Conservation (phyloP, 2,888 invertebrate genomes). For the Drosophila sordidula region DNA sequence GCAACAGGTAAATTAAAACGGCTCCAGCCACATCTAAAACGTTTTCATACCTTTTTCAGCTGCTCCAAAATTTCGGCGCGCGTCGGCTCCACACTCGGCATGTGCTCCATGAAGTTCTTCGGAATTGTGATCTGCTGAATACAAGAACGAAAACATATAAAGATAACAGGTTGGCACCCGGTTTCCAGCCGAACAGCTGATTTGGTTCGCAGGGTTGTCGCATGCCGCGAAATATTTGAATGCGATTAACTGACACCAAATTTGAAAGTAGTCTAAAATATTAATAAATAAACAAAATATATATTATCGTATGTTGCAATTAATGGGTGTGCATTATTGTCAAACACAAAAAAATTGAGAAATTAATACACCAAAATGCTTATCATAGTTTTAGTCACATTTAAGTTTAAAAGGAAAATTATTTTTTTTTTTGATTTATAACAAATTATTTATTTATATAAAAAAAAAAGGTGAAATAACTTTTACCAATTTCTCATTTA, state of each 20-base stretch:
- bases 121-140: not conserved
- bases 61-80: conserved; percentile 31
- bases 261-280: no score
- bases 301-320: no score
- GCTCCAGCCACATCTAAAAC: not conserved
- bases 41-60: conserved; percentile 18
- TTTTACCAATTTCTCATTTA: no score
- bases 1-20: not conserved
- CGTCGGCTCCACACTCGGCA: conserved; percentile 11
- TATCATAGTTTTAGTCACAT: no score
- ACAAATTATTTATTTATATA: no score
- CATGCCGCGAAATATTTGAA: not conserved
- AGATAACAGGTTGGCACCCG: not conserved
- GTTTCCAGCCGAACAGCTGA: not conserved
- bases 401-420: no score
- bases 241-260: not conserved
- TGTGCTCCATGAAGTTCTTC: conserved; percentile 31
- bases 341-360: no score
- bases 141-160: not conserved
- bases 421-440: no score
- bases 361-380: no score
- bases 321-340: no score
- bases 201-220: not conserved
- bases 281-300: no score
- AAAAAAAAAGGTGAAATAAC: no score